Evolutionary conservation across 2,888 invertebrate genomes (phyloP).

Genomic region (Pyrrhosoma nymphula): DNA sequence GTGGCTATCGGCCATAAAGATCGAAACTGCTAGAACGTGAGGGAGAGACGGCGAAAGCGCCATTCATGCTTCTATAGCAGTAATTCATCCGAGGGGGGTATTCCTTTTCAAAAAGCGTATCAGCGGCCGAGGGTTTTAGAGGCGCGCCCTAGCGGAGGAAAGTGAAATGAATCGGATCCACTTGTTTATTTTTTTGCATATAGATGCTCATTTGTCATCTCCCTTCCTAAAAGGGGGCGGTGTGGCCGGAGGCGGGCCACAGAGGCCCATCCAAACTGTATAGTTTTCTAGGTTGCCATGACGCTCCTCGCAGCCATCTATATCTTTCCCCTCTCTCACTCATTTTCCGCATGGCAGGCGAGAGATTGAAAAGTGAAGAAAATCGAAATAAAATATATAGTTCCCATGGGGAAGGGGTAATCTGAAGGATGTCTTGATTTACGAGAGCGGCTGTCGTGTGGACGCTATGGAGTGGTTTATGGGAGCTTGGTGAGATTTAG

Average conservation of each 20-base stretch:
- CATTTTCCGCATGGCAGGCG: not conserved
- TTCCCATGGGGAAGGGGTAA: not conserved
- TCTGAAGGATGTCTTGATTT: not conserved
- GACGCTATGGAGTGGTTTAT: not conserved
- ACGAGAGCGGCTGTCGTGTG: not conserved
- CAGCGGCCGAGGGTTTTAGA: not conserved
- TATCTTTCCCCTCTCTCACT: not conserved
- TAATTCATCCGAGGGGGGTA: not conserved
- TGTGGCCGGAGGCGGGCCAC: not conserved
- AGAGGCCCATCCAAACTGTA: not conserved
- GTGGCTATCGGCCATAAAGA: not conserved
- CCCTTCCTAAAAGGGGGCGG: not conserved
- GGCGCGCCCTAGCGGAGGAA: not conserved
- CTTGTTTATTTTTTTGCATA: not conserved
- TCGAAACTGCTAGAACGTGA: not conserved
- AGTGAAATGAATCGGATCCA: not conserved
- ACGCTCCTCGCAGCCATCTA: not conserved
- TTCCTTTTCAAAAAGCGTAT: not conserved
- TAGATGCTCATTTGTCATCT: not conserved
- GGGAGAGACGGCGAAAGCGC: not conserved
- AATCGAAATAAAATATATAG: slow-evolving; percentile 4
- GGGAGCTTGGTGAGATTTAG: not conserved
- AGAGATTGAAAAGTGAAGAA: slow-evolving; percentile 28
- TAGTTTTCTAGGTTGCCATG: not conserved
- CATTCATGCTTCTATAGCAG: not conserved